Evolutionary conservation across 2,797 vertebrate species (phyloP).

Genomic region (Morelia viridis): DNA sequence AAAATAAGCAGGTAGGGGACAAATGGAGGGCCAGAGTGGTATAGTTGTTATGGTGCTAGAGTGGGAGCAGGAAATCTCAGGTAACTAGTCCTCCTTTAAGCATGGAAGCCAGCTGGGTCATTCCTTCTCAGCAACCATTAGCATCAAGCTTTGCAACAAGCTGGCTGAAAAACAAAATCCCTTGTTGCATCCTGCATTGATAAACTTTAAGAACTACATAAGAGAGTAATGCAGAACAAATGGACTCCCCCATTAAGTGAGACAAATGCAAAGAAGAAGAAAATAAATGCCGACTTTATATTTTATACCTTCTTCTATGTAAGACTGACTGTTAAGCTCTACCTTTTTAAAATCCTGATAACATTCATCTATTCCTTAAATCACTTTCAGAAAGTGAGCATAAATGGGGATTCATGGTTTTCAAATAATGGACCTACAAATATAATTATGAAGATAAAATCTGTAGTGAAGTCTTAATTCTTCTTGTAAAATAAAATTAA

Average conservation of each 20-base stretch:
- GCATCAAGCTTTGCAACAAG: background rate
- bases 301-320: background rate
- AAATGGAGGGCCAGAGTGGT: background rate
- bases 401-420: background rate
- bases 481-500: background rate
- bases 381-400: background rate
- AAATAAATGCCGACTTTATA: background rate
- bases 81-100: no score
- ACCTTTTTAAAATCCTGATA: background rate
- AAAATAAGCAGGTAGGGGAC: background rate
- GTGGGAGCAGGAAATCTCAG: no score
- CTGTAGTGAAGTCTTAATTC: background rate
- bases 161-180: background rate
- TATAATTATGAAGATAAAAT: background rate
- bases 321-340: background rate
- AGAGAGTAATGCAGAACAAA: background rate
- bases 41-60: background rate
- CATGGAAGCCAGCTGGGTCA: no score
- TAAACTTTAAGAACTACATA: background rate
- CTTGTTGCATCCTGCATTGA: background rate
- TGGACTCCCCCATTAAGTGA: background rate
- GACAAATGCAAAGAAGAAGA: background rate
- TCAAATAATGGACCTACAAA: background rate
- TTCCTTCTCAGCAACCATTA: background rate
- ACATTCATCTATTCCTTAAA: background rate